A percentile compares a stretch with the other conserved stretches of the same genome.
These are phyloP conservation scores for Biston stratarius DNA, from an alignment of 2,888 invertebrate species.

Conservation along the genomic window DNA sequence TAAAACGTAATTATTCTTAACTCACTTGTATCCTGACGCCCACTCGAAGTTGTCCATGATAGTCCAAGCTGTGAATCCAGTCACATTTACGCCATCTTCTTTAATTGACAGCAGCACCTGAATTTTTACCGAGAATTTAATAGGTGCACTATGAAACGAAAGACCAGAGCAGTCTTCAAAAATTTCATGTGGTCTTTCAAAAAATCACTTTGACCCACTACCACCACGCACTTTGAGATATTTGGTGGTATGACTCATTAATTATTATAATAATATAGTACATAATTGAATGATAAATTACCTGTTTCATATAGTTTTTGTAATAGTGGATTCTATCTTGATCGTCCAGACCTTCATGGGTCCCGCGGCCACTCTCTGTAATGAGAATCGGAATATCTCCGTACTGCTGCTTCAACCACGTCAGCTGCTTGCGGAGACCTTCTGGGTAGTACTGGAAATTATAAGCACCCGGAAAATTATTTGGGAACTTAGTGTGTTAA, in stretches of 20 bases:
- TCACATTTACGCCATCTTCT: slow-evolving; percentile 85
- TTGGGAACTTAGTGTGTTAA: neutral
- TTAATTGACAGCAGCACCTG: slow-evolving; percentile 47
- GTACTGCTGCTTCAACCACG: slow-evolving; percentile 70
- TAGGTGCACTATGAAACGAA: too few species aligned
- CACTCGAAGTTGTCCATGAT: slow-evolving; percentile 93
- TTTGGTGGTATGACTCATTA: too few species aligned
- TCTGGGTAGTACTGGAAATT: slow-evolving; percentile 63
- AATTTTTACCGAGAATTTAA: slow-evolving; percentile 1
- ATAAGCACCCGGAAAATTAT: neutral
- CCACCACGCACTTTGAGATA: too few species aligned
- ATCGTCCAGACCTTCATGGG: slow-evolving; percentile 53
- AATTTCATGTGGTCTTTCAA: too few species aligned
- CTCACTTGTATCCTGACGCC: slow-evolving; percentile 66
- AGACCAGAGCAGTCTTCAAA: neutral
- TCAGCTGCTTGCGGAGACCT: slow-evolving; percentile 63
- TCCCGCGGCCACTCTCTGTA: slow-evolving; percentile 73
- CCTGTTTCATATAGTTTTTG: slow-evolving; percentile 54
- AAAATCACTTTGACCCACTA: too few species aligned
- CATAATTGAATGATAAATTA: too few species aligned
- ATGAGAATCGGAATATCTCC: slow-evolving; percentile 67
- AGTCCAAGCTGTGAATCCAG: slow-evolving; percentile 90
- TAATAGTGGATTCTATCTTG: slow-evolving; percentile 51
- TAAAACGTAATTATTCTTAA: slow-evolving; percentile 2
- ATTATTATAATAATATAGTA: too few species aligned